phyloP scores from a whole-genome alignment of 2,797 vertebrate species.

The Lithobates pipiens region DNA sequence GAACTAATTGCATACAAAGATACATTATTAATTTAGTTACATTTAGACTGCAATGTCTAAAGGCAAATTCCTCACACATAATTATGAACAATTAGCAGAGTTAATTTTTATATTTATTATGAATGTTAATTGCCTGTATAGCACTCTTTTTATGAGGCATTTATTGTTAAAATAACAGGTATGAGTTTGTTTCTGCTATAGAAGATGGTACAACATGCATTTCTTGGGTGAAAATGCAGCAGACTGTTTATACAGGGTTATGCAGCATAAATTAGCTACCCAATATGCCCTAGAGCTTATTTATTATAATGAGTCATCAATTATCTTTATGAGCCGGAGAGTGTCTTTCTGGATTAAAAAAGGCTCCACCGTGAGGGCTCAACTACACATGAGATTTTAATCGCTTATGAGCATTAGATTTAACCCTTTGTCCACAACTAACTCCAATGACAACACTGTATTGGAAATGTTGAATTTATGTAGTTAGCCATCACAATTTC shows the following conservation, averaged over 20 bases:
- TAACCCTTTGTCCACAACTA: background rate
- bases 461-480: too few relatives aligned
- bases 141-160: background rate
- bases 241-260: background rate
- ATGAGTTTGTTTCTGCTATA: background rate
- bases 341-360: slow-evolving; percentile 39
- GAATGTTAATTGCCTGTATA: background rate
- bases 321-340: slow-evolving; percentile 38
- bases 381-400: slow-evolving; percentile 2
- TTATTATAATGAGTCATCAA: slow-evolving; percentile 51
- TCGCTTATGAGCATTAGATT: background rate
- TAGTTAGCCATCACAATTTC: too few relatives aligned
- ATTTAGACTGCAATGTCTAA: background rate
- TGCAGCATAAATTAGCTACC: slow-evolving; percentile 33
- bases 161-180: background rate
- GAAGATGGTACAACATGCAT: background rate
- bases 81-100: background rate
- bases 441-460: too few relatives aligned
- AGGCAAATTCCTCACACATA: background rate
- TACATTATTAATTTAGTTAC: background rate
- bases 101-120: background rate
- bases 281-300: slow-evolving; percentile 41
- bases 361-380: slow-evolving; percentile 8
- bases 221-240: background rate
- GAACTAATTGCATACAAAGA: background rate